Evolutionary conservation across 2,888 invertebrate species (phyloP), one percentile per base, ranked within the genome.

Genomic region (Pterostichus madidus): DNA sequence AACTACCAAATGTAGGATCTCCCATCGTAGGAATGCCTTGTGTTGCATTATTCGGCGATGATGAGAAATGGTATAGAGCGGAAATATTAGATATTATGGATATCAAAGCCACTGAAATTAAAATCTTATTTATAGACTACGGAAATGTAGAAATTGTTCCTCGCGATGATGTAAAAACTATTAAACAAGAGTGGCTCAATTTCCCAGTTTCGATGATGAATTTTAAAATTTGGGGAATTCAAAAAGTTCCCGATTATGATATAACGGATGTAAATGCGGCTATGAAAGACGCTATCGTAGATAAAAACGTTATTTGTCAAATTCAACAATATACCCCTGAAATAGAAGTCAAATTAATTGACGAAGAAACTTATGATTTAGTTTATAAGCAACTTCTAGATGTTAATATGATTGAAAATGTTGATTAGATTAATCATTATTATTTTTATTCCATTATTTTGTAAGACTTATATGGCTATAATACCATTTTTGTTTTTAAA

Each of bases 111-210:
- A 44, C 75, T 2, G 86, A 88, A 76, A 91, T 94, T 0, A 91
- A 92, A 86, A 93, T 96, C 0, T 90, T 91, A 84, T 97, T 94
- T 88, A 93, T 96, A 0, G 96, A 97, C 89, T 96, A 93, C 86
- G 95, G 96, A 0, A 95, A 95, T 86, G 88, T 90, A 6, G 94
- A 94, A 87, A 86, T 90, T 0, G 89, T 94, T 17, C 84, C 91
- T 0, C 85, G 89, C 17, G 86, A 88, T 7, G 89, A 92, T 84
- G 88, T 93, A 0, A 91, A 91, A 82, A 91, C 91, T 86, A 92
- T 93, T 82, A 89, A 89, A 49, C 88, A 89, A 0, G 90, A 92
- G 35, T 92, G 93, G 89, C 86, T 91, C 0, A 86, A 88, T 52
- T 88, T 93, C 78, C 93, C 93, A 0, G 91, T 93, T 2, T 90